Evolutionary conservation across 2,888 invertebrate species (phyloP).

Genomic region (Thymelicus lineola): DNA sequence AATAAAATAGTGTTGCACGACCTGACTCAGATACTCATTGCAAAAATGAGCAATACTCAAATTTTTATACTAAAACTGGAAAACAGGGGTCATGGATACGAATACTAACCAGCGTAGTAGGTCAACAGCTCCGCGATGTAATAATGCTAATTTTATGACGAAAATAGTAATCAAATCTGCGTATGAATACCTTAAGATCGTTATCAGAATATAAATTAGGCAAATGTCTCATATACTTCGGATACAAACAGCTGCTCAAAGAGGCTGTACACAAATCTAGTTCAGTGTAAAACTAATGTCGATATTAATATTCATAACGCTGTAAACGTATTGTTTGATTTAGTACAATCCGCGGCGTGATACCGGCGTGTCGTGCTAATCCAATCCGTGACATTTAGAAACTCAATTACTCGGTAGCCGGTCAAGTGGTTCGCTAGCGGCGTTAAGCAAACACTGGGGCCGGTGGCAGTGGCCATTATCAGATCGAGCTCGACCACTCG

Average conservation of each 20-base stretch:
- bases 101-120: constrained; percentile 1
- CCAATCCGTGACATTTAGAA: constrained; percentile 58
- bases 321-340: constrained; percentile 33
- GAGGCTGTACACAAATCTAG: constrained; percentile 10
- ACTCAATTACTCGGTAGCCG: constrained; percentile 70
- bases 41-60: too few relatives aligned
- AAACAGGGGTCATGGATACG: neutral
- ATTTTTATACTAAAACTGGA: neutral
- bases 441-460: constrained; percentile 68
- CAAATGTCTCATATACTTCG: neutral
- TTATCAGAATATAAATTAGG: constrained; percentile 6
- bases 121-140: neutral
- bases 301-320: constrained; percentile 33
- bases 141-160: constrained; percentile 8
- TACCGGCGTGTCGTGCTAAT: constrained; percentile 33
- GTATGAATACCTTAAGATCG: constrained; percentile 1
- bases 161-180: constrained; percentile 10
- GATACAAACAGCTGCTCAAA: constrained; percentile 2
- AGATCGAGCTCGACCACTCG: constrained; percentile 74
- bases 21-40: too few relatives aligned
- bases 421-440: constrained; percentile 61
- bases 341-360: constrained; percentile 26
- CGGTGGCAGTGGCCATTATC: constrained; percentile 70
- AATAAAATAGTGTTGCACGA: too few relatives aligned
- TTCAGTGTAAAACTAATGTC: constrained; percentile 22